A percentile compares a stretch with the other conserved stretches of the same genome.
phyloP scores from a whole-genome alignment of 2,797 vertebrate species.

The Phrynocephalus guinanensis region DNA sequence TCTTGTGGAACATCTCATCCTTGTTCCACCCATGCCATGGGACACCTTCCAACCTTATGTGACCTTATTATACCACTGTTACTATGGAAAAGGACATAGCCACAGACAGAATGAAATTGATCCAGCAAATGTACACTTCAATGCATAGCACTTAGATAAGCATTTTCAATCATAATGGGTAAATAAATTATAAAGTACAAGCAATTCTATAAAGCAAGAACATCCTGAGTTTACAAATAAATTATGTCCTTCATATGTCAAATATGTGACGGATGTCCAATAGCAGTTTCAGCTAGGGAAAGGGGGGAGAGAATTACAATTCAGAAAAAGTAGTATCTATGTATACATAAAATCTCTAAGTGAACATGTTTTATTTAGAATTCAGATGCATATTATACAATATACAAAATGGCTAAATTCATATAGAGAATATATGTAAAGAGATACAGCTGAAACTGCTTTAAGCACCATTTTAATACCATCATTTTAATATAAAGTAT shows the following conservation, averaged over 20 bases:
- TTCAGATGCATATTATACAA: slow-evolving; percentile 50
- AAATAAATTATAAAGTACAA: slow-evolving; percentile 83
- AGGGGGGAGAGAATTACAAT: slow-evolving; percentile 59
- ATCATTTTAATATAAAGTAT: slow-evolving; percentile 71
- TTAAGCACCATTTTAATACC: slow-evolving; percentile 81
- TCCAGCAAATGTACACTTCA: slow-evolving; percentile 71
- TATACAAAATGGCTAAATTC: slow-evolving; percentile 55
- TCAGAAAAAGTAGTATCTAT: slow-evolving; percentile 72
- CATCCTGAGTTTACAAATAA: slow-evolving; percentile 80
- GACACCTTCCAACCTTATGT: slow-evolving; percentile 33
- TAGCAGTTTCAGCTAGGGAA: slow-evolving; percentile 79
- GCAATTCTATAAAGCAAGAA: slow-evolving; percentile 74
- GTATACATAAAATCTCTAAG: slow-evolving; percentile 59
- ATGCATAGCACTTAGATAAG: slow-evolving; percentile 81
- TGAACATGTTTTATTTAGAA: slow-evolving; percentile 72
- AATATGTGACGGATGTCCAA: slow-evolving; percentile 69
- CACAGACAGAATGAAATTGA: slow-evolving; percentile 73
- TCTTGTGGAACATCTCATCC: slow-evolving; percentile 37
- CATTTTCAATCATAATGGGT: slow-evolving; percentile 74
- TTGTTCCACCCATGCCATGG: slow-evolving; percentile 49
- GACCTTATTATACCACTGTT: slow-evolving; percentile 53
- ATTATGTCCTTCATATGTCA: slow-evolving; percentile 76
- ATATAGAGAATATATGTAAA: slow-evolving; percentile 47
- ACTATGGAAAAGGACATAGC: slow-evolving; percentile 57
- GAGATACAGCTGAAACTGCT: slow-evolving; percentile 80